Conservation (phyloP, 1,140 invertebrate genomes). For the Achatina immaculata region DNA sequence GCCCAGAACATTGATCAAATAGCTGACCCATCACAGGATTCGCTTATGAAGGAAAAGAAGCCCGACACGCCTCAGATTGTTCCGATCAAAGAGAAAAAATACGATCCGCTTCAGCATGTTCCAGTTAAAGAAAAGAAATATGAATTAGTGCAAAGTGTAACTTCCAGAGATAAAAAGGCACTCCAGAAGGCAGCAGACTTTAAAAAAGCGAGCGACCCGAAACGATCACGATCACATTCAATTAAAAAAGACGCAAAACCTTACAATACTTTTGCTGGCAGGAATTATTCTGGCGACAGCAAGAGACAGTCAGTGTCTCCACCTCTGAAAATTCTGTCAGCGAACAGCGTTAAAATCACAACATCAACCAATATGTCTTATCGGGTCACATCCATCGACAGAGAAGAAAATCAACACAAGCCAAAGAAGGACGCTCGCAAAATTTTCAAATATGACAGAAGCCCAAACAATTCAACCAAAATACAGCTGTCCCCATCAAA, state of each 20-base stretch:
- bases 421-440: not conserved
- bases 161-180: not conserved
- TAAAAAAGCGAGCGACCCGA: not conserved
- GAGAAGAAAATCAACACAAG: not conserved
- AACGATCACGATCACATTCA: not conserved
- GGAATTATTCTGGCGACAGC: not conserved
- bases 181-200: not conserved
- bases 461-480: not conserved
- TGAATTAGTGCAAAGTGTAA: no score
- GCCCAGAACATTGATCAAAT: not conserved
- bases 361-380: not conserved
- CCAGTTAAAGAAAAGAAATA: not conserved
- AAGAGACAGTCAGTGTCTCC: not conserved
- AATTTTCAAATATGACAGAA: not conserved
- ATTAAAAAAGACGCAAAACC: not conserved
- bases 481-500: not conserved
- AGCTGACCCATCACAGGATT: not conserved
- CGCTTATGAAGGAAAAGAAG: not conserved
- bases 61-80: not conserved
- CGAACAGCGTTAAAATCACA: constrained; percentile 9
- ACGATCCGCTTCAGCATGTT: not conserved
- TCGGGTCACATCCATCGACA: not conserved
- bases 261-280: not conserved
- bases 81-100: not conserved
- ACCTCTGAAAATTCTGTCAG: not conserved